A percentile compares a stretch with the other conserved stretches of the same genome.
These are phyloP conservation scores for Rhodeus uyekii DNA, from an alignment of 2,797 vertebrate genomes.

Conservation along the genomic window DNA sequence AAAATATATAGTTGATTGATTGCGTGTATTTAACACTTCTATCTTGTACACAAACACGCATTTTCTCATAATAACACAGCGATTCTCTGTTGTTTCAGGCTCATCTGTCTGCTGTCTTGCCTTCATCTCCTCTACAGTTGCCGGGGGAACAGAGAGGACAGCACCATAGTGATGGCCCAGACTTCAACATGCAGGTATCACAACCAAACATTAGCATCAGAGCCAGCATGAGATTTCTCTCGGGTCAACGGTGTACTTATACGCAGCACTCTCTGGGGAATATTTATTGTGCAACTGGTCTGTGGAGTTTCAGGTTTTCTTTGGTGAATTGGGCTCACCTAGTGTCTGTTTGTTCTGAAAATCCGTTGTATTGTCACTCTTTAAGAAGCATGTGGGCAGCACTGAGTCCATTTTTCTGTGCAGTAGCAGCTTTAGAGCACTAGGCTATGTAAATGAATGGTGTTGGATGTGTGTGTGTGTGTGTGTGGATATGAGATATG, in stretches of 20 bases:
- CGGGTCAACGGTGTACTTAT: neutral
- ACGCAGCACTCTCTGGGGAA: neutral
- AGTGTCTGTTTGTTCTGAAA: neutral
- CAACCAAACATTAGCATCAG: neutral
- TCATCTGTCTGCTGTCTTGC: conserved; percentile 72
- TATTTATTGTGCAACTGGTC: neutral
- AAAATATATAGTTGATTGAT: neutral
- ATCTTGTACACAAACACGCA: neutral
- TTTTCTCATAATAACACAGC: neutral
- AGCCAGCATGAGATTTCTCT: neutral
- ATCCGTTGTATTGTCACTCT: neutral
- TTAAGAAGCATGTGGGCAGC: neutral
- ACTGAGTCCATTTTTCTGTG: conserved; percentile 7
- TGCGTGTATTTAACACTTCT: neutral
- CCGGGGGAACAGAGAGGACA: conserved; percentile 79
- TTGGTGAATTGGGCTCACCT: neutral
- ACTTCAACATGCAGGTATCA: conserved; percentile 79
- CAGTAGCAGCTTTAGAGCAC: neutral
- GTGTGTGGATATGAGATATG: conserved; percentile 18
- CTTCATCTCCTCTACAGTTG: conserved; percentile 79
- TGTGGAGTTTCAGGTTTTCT: neutral
- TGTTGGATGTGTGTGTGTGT: neutral
- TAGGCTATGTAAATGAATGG: neutral
- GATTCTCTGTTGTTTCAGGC: conserved; percentile 60
- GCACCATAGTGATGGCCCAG: conserved; percentile 78